Percentiles rank a stretch among this genome's conserved stretches.
phyloP scores from a whole-genome alignment of 2,113 vertebrate species.

The Ancistrus triradiatus region DNA sequence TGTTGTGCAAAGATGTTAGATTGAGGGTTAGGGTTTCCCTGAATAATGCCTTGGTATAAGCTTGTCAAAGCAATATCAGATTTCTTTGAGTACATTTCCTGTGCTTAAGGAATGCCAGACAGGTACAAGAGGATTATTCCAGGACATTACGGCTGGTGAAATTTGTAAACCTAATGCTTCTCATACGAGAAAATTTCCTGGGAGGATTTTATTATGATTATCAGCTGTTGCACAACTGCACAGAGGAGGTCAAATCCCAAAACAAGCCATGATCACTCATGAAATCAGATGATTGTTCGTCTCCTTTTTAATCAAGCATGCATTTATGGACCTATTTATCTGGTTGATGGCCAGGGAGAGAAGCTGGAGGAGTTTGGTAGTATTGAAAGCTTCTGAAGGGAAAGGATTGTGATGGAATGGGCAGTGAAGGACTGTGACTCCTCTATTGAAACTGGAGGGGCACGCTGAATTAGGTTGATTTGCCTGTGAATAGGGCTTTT shows the following conservation, averaged over 20 bases:
- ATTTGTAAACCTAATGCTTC: neutral
- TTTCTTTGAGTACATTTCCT: conserved; percentile 41
- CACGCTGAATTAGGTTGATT: conserved; percentile 99
- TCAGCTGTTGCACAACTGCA: conserved; percentile 16
- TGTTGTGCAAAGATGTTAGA: conserved; percentile 37
- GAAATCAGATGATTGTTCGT: conserved; percentile 61
- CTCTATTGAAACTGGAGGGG: conserved; percentile 88
- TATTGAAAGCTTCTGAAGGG: conserved; percentile 88
- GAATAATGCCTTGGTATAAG: conserved; percentile 36
- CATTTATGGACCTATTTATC: conserved; percentile 65
- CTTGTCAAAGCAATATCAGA: conserved; percentile 31
- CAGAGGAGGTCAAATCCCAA: neutral
- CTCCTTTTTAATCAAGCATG: conserved; percentile 57
- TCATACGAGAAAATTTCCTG: neutral
- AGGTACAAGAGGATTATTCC: conserved; percentile 30
- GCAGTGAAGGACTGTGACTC: conserved; percentile 88
- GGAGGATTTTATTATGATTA: conserved; percentile 1
- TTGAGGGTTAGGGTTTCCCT: conserved; percentile 46
- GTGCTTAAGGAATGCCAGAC: conserved; percentile 29
- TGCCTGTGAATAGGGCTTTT: conserved; percentile 97
- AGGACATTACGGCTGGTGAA: conserved; percentile 13
- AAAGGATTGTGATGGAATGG: conserved; percentile 93
- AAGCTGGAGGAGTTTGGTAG: conserved; percentile 72
- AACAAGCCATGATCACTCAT: conserved; percentile 23
- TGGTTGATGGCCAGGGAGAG: conserved; percentile 55